These are phyloP conservation scores for Drosophila subpulchrella DNA, from an alignment of 1,140 invertebrate species.

Conservation along the genomic window DNA sequence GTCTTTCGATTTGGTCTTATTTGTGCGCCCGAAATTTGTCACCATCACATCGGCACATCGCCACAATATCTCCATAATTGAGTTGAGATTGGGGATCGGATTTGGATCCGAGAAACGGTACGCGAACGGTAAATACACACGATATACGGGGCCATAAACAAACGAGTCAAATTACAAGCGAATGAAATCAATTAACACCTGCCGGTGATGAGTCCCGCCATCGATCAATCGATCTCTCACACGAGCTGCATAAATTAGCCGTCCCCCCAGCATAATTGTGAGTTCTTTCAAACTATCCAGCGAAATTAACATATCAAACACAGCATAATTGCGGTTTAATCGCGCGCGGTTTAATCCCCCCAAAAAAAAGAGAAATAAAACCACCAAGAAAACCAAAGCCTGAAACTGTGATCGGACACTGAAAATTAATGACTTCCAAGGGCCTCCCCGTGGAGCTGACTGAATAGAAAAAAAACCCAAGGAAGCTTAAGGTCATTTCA, in stretches of 20 bases:
- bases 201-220: conserved; percentile 52
- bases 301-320: conserved; percentile 79
- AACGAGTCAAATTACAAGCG: conserved; percentile 66
- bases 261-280: conserved; percentile 44
- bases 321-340: conserved; percentile 81
- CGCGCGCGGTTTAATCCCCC: conserved; percentile 37
- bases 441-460: conserved; percentile 23
- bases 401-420: conserved; percentile 19
- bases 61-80: conserved; percentile 54
- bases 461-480: conserved; percentile 25
- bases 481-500: conserved; percentile 30
- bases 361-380: conserved; percentile 36
- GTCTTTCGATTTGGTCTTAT: conserved; percentile 49
- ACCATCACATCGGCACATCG: not conserved
- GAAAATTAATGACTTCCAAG: conserved; percentile 33
- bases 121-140: conserved; percentile 52
- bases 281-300: conserved; percentile 63
- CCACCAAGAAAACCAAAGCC: conserved; percentile 26
- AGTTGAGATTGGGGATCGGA: conserved; percentile 46
- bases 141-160: conserved; percentile 32
- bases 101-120: conserved; percentile 16
- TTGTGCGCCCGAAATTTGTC: conserved; percentile 61
- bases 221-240: conserved; percentile 56
- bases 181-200: conserved; percentile 80
- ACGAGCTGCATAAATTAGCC: conserved; percentile 77